phyloP scores from a whole-genome alignment of 2,888 invertebrate genomes.

The Muschampia plurimacula region DNA sequence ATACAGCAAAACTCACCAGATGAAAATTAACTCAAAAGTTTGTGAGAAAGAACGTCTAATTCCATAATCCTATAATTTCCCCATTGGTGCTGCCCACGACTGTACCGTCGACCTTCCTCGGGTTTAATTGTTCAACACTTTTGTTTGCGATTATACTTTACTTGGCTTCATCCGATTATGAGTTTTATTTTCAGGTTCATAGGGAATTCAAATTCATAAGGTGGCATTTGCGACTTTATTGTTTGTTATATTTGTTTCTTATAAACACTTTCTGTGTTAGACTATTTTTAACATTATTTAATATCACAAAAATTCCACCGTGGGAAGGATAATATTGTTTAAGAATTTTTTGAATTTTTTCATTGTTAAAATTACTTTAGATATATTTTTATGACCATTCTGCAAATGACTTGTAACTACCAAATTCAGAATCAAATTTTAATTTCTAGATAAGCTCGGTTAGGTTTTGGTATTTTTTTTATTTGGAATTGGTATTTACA shows the following conservation, averaged over 20 bases:
- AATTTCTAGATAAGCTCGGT: too few relatives aligned
- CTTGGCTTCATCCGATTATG: constrained; percentile 13
- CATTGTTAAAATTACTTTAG: too few relatives aligned
- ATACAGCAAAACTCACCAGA: background rate
- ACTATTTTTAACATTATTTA: too few relatives aligned
- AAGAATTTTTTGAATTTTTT: too few relatives aligned
- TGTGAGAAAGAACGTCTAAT: constrained; percentile 1
- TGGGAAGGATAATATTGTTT: too few relatives aligned
- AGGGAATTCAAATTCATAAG: background rate
- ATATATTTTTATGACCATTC: too few relatives aligned
- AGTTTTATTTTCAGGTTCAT: constrained; percentile 8
- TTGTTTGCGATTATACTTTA: constrained; percentile 21
- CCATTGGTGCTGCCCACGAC: constrained; percentile 6
- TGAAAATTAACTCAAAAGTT: background rate
- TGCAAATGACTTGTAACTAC: too few relatives aligned
- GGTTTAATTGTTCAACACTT: constrained; percentile 26
- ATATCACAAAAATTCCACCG: too few relatives aligned
- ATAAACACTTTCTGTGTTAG: too few relatives aligned
- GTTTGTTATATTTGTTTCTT: background rate
- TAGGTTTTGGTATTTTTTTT: too few relatives aligned
- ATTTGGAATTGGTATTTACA: too few relatives aligned
- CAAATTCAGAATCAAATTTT: too few relatives aligned
- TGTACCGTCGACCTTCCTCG: constrained; percentile 16
- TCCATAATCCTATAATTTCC: constrained; percentile 10
- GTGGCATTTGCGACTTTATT: background rate